Conservation (phyloP, 2,113 vertebrate species). For the Ardeotis arabs region DNA sequence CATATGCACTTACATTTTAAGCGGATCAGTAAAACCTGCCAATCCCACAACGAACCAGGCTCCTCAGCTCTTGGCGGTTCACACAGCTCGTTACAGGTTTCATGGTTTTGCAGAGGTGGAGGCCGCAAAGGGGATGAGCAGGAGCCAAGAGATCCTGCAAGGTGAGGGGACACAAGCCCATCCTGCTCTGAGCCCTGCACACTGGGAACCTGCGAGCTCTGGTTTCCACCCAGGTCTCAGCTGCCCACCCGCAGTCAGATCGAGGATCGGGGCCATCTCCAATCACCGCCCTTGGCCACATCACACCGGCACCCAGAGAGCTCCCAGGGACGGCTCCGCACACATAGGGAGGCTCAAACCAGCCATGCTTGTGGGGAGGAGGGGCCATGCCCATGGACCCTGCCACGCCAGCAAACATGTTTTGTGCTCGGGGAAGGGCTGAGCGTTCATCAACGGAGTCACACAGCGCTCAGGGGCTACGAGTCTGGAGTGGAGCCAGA, state of each 20-base stretch:
- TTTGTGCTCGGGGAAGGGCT: rapidly evolving
- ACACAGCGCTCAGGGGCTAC: rapidly evolving
- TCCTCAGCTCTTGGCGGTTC: neutral
- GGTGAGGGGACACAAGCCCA: neutral
- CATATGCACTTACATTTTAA: neutral
- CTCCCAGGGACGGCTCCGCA: rapidly evolving
- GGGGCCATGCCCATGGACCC: too few relatives aligned
- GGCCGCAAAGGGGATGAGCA: neutral
- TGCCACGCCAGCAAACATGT: rapidly evolving
- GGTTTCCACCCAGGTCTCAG: neutral
- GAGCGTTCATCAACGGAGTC: rapidly evolving
- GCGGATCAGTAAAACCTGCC: neutral
- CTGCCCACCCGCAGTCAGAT: neutral
- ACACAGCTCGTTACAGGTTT: neutral
- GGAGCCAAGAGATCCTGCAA: neutral
- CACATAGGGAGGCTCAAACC: rapidly evolving
- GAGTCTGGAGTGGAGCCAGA: neutral
- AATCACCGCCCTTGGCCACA: rapidly evolving
- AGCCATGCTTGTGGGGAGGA: rapidly evolving
- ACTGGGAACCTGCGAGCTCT: rapidly evolving
- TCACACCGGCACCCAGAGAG: rapidly evolving
- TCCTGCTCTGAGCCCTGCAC: neutral
- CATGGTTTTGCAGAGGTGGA: neutral
- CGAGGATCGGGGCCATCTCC: neutral
- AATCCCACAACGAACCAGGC: rapidly evolving